Conservation (phyloP, 2,888 invertebrate genomes). For the Drosophila infuscata region DNA sequence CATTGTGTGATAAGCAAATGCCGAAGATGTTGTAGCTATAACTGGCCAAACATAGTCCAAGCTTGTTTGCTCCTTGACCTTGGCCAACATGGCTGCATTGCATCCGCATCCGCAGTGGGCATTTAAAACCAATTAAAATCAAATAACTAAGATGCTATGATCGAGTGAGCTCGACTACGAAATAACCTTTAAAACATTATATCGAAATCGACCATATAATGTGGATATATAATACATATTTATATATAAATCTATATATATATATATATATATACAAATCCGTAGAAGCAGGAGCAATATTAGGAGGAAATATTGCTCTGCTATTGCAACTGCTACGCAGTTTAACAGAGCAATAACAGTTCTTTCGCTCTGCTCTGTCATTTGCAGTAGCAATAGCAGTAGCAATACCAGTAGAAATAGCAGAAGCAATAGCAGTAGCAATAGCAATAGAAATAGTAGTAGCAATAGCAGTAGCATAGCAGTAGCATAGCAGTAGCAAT, state of each 20-base stretch:
- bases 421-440: not conserved
- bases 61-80: constrained; percentile 24
- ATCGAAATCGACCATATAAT: not conserved
- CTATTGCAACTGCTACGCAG: not conserved
- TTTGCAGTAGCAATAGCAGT: not conserved
- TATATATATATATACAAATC: not conserved
- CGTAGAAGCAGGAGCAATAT: not conserved
- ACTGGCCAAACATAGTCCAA: not conserved
- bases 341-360: not conserved
- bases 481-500: not conserved
- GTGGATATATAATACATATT: not conserved
- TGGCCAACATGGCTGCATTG: constrained; percentile 4
- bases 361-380: not conserved
- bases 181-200: not conserved
- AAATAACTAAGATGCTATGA: too few species aligned
- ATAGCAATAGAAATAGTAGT: not conserved
- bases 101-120: constrained; percentile 1
- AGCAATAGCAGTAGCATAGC: not conserved
- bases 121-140: not conserved
- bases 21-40: not conserved
- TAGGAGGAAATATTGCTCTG: not conserved
- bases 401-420: not conserved
- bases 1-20: not conserved
- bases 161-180: not conserved
- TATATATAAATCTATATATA: not conserved